Base-by-base conservation (phyloP, 1,140 invertebrate species). In the Macrosteles quadrilineatus region DNA sequence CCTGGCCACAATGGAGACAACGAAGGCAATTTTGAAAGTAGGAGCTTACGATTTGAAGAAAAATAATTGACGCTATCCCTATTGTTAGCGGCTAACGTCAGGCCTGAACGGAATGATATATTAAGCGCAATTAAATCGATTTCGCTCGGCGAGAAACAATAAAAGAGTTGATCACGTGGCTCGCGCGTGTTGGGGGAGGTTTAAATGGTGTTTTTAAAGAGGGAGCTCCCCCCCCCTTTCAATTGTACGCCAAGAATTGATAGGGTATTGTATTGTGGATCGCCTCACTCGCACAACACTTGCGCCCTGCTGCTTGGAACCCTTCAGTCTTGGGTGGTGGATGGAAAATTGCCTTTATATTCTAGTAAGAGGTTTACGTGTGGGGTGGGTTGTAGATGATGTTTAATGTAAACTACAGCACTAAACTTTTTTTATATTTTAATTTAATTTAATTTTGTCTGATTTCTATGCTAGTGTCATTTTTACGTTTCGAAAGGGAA, bases 121-220 rank as follows among this genome's bases (percentile, higher is more conserved):
- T 59, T 59, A 30, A 59, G 27, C 47, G 55, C 55, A 59, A 59
- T 59, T 59, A 59, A 59, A 59, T 27, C 23, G 27, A 30, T 30
- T n/a, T 23, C 12, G 27, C 4, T 4, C 27, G 21, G 21, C 55
- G 55, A 25, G 55, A 59, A 59, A 25, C 21, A 59, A 27, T 27
- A 29, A 36, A 36, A 59, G 27, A 30, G 27, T 12, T 27, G 55
- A 25, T 59, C 55, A 29, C 55, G 55, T 59, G 55, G 23, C 27
- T 9, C 1, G 2, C 21, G 55, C 55, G 55, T 29, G 55, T 59
- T 14, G 55, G 55, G n/a, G 47, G 47, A n/a, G 47, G 47, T 59
- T 27, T 59, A 59, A 59, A 59, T 59, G 27, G 55, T 59, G 55
- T 59, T 59, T 59, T 59, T 59, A 59, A 12, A 27, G 55, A 29